Evolutionary conservation across 2,797 vertebrate genomes (phyloP).

Genomic region (Neosilurus mollespiculum): DNA sequence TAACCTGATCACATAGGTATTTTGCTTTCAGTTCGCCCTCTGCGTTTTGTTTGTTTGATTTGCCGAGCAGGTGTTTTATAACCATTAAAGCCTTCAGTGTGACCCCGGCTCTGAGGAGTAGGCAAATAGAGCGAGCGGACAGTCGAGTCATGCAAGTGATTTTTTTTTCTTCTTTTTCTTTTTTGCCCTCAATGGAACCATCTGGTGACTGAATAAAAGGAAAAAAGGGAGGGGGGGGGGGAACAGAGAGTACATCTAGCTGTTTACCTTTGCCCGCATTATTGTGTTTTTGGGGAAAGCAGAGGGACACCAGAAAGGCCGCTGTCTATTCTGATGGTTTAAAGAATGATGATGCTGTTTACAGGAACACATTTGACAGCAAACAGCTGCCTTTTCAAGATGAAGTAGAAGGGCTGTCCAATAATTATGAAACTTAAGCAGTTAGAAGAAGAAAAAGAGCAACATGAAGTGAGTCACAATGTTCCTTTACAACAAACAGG

Average conservation of each 20-base stretch:
- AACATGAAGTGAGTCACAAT: slow-evolving; percentile 1
- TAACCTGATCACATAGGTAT: slow-evolving; percentile 74
- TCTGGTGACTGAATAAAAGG: slow-evolving; percentile 72
- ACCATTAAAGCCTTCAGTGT: slow-evolving; percentile 73
- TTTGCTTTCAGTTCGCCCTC: slow-evolving; percentile 67
- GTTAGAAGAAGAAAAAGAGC: slow-evolving; percentile 5
- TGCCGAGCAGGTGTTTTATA: slow-evolving; percentile 80
- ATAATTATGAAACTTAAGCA: neutral
- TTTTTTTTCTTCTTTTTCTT: slow-evolving; percentile 53
- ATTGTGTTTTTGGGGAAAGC: slow-evolving; percentile 69
- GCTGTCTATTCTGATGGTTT: slow-evolving; percentile 53
- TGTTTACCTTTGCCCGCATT: slow-evolving; percentile 74
- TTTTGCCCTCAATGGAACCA: slow-evolving; percentile 72
- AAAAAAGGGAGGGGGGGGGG: slow-evolving; percentile 50
- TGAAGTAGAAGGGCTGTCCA: neutral
- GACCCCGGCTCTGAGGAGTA: slow-evolving; percentile 70
- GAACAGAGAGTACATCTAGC: slow-evolving; percentile 63
- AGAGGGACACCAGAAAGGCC: slow-evolving; percentile 60
- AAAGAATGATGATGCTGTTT: slow-evolving; percentile 45
- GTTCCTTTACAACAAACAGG: neutral
- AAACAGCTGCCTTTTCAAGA: slow-evolving; percentile 11
- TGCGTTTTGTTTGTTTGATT: slow-evolving; percentile 78
- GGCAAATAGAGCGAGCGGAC: slow-evolving; percentile 72
- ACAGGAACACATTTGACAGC: slow-evolving; percentile 15
- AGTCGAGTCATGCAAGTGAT: slow-evolving; percentile 62